Base-by-base conservation (phyloP, 2,888 invertebrate genomes). In the Labia minor region DNA sequence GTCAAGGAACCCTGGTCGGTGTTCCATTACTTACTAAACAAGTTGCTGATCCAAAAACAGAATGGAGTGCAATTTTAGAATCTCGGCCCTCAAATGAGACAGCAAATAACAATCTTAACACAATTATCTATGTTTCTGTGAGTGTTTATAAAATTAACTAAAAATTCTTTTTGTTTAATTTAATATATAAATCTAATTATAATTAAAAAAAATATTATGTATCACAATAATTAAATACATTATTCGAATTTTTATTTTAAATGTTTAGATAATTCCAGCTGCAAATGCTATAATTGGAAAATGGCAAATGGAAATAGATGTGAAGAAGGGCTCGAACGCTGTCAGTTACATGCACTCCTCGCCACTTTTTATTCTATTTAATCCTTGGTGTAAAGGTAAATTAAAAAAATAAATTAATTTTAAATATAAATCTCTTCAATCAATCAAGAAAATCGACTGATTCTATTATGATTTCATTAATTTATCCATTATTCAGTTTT, bases 341-440 rank as follows among this genome's bases (percentile, higher is more conserved):
- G 80, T 89, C 67, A 89, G 89, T 71, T 90, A 86, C 76, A 85
- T 86, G n/a, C 73, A 74, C 69, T 75, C 74, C 66, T 83, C 86
- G 66, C 86, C 86, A 16, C 84, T 95, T 70, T 93, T 89, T 74
- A 78, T 95, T 0, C 81, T 95, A 1, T 95, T 91, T 75, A 95
- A 95, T 79, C 90, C 95, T 0, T 95, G 95, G 95, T 89, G 90
- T 75, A 82, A 83, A 81, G 87, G 91, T 90, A 77, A 75, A 73
- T 72, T n/a, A n/a, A n/a, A n/a, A n/a, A n/a, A n/a, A n/a, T n/a
- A n/a, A n/a, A n/a, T n/a, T n/a, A n/a, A n/a, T n/a, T n/a, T n/a
- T n/a, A n/a, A n/a, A n/a, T n/a, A n/a, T n/a, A n/a, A n/a, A n/a
- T n/a, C n/a, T n/a, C n/a, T n/a, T n/a, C n/a, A n/a, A n/a, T n/a